Percentiles rank a stretch among this genome's conserved stretches.
These are phyloP conservation scores for Timema cristinae DNA, from an alignment of 2,888 invertebrate species.

Conservation along the genomic window DNA sequence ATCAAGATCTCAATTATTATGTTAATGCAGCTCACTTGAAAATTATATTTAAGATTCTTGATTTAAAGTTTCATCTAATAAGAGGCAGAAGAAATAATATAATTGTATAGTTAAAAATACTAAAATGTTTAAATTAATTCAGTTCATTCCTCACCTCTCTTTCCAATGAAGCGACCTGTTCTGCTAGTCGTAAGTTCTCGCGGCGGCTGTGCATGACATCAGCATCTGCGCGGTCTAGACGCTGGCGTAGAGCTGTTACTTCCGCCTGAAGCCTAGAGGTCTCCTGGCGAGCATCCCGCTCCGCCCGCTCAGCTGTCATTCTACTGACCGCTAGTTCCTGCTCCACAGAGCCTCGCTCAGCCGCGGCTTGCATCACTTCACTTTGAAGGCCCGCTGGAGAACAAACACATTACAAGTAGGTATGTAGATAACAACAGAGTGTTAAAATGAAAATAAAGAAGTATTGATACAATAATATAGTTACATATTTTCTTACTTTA, in stretches of 20 bases:
- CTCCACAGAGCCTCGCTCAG: conserved; percentile 73
- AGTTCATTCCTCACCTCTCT: conserved; percentile 60
- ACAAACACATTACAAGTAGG: not conserved
- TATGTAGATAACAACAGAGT: too few relatives aligned
- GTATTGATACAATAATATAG: too few relatives aligned
- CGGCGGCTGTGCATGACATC: conserved; percentile 75
- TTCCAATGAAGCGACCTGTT: conserved; percentile 73
- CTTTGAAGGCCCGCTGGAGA: conserved; percentile 66
- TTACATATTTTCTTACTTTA: too few relatives aligned
- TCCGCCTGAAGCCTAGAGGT: conserved; percentile 70
- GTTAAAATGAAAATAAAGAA: too few relatives aligned
- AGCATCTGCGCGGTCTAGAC: conserved; percentile 74
- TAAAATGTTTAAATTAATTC: too few relatives aligned
- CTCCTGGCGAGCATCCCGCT: conserved; percentile 73
- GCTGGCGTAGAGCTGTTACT: conserved; percentile 65
- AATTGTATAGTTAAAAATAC: too few relatives aligned
- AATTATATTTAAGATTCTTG: too few relatives aligned
- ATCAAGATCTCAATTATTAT: too few relatives aligned
- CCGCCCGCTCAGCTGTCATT: conserved; percentile 59
- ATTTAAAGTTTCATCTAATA: not conserved
- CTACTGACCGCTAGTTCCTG: conserved; percentile 73
- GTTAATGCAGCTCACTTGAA: too few relatives aligned
- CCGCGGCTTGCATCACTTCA: conserved; percentile 68
- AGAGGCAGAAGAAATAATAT: too few relatives aligned
- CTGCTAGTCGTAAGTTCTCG: conserved; percentile 71